Base-by-base conservation (phyloP, 1,140 invertebrate species). In the Bilobella aurantiaca region DNA sequence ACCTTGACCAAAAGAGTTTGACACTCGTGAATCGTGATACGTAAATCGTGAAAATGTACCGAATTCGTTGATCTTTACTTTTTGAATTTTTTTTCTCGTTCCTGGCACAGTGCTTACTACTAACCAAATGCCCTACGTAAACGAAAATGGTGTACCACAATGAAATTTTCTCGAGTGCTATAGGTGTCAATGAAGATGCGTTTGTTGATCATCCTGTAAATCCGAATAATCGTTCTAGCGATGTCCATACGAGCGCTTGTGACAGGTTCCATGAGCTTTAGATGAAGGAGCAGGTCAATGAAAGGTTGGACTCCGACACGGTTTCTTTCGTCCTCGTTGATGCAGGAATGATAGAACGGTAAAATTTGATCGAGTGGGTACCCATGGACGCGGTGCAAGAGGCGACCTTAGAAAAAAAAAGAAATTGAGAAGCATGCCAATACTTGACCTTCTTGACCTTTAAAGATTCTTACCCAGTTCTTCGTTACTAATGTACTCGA, bases 321-420 rank as follows among this genome's bases (percentile, higher is more conserved):
- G 30, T 61, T 37, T 68, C 58, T 58, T 37, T 32, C 18, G 61
- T 63, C 53, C 30, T 29, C 29, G 47, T 64, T 28, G 29, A 65
- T 65, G 30, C 67, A 69, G 1, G 59, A 42, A 31, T 69, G 62
- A 21, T 65, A 69, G 30, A 65, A 69, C 12, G 53, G 42, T 2
- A 69, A 53, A 30, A 69, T 31, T 56, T 69, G 67, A 32, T 69
- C 53, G 16, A 37, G 3, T 16, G 67, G 67, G 34, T 65, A 63
- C 3, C 5, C 42, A 2, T 65, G 18, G 3, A 65, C 60, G 42
- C 58, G 34, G 23, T 69, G 64, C 3, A 64, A 30, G 3, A 64
- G 8, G 8, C n/a, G 37, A n/a, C 37, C 37, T 42, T 12, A n/a
- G 37, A 42, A 12, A 42, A 12, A 42, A 42, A 12, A 12, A 8